phyloP scores from a whole-genome alignment of 2,797 vertebrate genomes.

The Acanthurus lineatus region DNA sequence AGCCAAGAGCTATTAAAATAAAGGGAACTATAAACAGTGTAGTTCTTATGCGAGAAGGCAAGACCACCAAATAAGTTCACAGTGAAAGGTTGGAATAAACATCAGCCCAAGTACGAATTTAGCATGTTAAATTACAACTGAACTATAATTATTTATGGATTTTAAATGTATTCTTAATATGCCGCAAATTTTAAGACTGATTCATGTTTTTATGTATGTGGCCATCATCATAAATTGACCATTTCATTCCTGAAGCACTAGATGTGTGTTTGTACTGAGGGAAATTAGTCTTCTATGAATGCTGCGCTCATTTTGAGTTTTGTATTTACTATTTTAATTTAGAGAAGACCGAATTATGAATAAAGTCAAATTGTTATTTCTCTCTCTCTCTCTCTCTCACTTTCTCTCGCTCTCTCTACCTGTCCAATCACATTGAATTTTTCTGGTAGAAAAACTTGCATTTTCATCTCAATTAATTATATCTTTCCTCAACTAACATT shows the following conservation, averaged over 20 bases:
- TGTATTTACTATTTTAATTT: background rate
- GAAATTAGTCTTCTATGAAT: slow-evolving; percentile 11
- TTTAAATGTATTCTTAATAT: slow-evolving; percentile 21
- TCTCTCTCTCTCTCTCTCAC: too few species aligned
- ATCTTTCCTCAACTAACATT: too few species aligned
- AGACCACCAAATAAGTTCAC: slow-evolving; percentile 65
- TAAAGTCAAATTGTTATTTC: too few species aligned
- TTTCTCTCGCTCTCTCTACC: too few species aligned
- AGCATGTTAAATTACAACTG: slow-evolving; percentile 32
- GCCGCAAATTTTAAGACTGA: slow-evolving; percentile 20
- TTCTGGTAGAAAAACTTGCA: too few species aligned
- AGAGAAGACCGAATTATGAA: background rate
- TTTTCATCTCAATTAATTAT: too few species aligned
- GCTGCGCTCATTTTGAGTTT: slow-evolving; percentile 4
- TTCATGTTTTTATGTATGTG: slow-evolving; percentile 25
- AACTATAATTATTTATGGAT: slow-evolving; percentile 23
- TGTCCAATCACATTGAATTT: too few species aligned
- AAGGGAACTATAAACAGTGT: slow-evolving; percentile 71
- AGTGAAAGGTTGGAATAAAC: slow-evolving; percentile 39
- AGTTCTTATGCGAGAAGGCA: slow-evolving; percentile 38
- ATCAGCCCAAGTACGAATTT: slow-evolving; percentile 30
- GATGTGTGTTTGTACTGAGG: slow-evolving; percentile 29
- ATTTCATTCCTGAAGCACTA: slow-evolving; percentile 31
- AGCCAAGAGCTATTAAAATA: slow-evolving; percentile 65
- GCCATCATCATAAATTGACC: slow-evolving; percentile 45